Conservation (phyloP, 1,140 invertebrate species). For the Campoletis sonorensis region DNA sequence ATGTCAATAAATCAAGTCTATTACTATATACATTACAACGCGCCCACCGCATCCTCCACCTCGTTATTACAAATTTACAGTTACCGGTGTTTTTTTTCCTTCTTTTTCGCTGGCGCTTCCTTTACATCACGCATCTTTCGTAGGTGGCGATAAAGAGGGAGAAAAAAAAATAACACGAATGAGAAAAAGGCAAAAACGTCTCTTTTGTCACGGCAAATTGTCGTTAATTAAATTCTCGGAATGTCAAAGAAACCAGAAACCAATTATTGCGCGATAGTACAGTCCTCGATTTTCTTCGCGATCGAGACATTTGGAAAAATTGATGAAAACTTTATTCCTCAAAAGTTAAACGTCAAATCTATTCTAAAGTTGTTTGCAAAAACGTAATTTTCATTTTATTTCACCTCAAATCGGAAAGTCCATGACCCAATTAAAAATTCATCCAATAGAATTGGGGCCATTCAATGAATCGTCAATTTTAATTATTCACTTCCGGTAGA, state of each 20-base stretch:
- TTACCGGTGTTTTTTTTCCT: slow-evolving; percentile 35
- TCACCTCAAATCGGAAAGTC: not conserved
- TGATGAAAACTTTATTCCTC: too few relatives aligned
- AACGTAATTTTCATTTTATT: too few relatives aligned
- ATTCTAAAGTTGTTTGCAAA: not conserved
- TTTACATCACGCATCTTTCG: slow-evolving; percentile 41
- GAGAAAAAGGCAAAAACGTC: slow-evolving; percentile 5
- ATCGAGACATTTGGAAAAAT: not conserved
- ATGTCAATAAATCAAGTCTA: not conserved
- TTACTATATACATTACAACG: slow-evolving; percentile 10
- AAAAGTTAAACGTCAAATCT: too few relatives aligned
- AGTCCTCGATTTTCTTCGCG: too few relatives aligned
- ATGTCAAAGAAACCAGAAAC: not conserved
- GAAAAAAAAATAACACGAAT: not conserved
- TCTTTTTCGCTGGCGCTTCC: not conserved
- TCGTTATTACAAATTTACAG: slow-evolving; percentile 55
- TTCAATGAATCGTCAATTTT: slow-evolving; percentile 12
- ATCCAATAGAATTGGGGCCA: slow-evolving; percentile 9
- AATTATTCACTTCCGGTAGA: slow-evolving; percentile 21
- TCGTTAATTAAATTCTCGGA: slow-evolving; percentile 37
- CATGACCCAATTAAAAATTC: not conserved
- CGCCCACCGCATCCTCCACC: slow-evolving; percentile 42
- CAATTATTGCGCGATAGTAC: too few relatives aligned
- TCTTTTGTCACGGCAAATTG: slow-evolving; percentile 36
- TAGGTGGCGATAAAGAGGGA: not conserved